Conservation (phyloP, 2,888 invertebrate genomes). For the Girardia tigrina region DNA sequence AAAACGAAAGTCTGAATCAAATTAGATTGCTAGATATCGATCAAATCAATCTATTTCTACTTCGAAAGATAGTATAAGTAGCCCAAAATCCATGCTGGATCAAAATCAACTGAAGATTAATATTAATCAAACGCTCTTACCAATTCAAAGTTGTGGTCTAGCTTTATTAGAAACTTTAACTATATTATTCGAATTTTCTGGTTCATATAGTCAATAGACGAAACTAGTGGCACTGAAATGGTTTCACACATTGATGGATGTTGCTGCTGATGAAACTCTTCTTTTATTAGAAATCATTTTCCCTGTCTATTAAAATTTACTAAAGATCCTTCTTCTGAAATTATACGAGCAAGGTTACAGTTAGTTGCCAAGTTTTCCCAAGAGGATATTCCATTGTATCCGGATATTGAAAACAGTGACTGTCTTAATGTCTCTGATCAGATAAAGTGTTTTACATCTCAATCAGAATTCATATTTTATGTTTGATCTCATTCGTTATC, state of each 20-base stretch:
- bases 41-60: no score
- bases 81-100: no score
- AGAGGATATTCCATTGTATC: background rate
- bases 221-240: constrained; percentile 25
- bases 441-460: constrained; percentile 32
- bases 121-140: background rate
- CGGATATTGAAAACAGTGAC: constrained; percentile 33
- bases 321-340: background rate
- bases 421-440: constrained; percentile 29
- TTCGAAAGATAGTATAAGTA: no score
- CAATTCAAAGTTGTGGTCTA: background rate
- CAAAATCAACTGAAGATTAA: background rate
- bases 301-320: constrained; percentile 27
- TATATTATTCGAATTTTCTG: constrained; percentile 27
- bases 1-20: no score
- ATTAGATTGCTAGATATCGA: no score
- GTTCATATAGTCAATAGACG: background rate
- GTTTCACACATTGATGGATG: constrained; percentile 24
- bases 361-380: background rate
- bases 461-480: constrained; percentile 57
- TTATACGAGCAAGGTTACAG: background rate
- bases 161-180: constrained; percentile 12
- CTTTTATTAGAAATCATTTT: constrained; percentile 18
- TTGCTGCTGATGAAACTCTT: constrained; percentile 8
- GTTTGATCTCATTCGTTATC: constrained; percentile 66